Conservation (phyloP, 1,140 invertebrate species). For the Octopus sinensis region DNA sequence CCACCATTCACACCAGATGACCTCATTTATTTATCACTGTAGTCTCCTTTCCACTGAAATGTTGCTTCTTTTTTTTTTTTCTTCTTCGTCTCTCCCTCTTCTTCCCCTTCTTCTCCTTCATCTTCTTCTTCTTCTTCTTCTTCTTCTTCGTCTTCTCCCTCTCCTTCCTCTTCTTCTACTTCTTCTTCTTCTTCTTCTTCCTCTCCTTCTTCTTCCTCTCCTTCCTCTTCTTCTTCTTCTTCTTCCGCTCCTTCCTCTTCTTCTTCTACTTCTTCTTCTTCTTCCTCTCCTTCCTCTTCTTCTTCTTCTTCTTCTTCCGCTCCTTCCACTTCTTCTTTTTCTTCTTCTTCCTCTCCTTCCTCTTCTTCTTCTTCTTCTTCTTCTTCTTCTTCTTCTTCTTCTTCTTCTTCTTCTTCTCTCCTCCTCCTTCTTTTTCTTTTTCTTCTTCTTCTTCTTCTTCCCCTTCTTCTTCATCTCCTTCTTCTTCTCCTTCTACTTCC, state of each 20-base stretch:
- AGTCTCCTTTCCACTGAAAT: too few species aligned
- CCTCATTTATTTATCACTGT: too few species aligned
- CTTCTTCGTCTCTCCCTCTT: too few species aligned
- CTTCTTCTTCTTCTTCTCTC: not conserved
- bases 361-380: not conserved
- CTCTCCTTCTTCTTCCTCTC: not conserved
- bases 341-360: not conserved
- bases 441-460: not conserved
- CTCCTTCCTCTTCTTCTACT: not conserved
- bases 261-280: too few species aligned
- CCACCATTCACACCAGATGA: too few species aligned
- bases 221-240: too few species aligned
- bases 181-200: not conserved
- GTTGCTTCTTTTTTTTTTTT: too few species aligned
- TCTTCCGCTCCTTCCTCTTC: too few species aligned
- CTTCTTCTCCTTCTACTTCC: not conserved
- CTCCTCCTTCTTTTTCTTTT: not conserved
- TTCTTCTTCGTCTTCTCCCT: too few species aligned
- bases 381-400: not conserved
- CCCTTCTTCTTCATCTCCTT: not conserved
- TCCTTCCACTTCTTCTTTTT: not conserved
- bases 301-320: conserved; percentile 1
- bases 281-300: not conserved
- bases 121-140: too few species aligned
- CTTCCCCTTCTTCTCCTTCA: too few species aligned